Evolutionary conservation across 2,113 vertebrate species (phyloP), one percentile per base, ranked within the genome.

Genomic region (Clinocottus analis): DNA sequence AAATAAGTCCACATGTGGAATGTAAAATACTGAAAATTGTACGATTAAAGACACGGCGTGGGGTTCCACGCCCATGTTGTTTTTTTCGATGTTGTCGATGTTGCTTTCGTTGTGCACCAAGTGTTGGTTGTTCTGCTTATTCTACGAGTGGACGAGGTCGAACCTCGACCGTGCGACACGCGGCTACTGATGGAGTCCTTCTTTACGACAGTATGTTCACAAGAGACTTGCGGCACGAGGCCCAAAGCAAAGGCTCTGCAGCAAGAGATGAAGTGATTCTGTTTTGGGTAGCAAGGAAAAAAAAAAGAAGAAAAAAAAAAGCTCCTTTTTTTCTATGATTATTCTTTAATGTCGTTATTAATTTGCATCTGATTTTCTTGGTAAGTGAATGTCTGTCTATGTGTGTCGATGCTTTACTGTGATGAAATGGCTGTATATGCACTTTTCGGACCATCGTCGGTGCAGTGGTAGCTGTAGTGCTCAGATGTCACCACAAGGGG

Each of bases 1-100:
- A 55, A 27, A 85, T 77, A 78, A 85, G 86, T 92, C 88, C 80
- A 84, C 69, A 83, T n/a, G 90, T 91, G 90, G 91, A 93, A 94
- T 94, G 93, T 94, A 91, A 91, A 88, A 86, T 91, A 89, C 77
- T 68, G 82, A 89, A 87, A 86, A 87, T 72, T 80, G 83, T 91
- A 87, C 51, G 23, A 89, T 55, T 84, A 83, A 89, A 85, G 85
- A 83, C 83, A 79, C 81, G 17, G 51, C 75, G 85, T 88, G 83
- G 84, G 82, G 84, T 82, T 87, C 51, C 75, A 82, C 85, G 77
- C 63, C 84, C 31, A 39, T 80, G 64, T 84, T 85, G 61, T 87
- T 85, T 78, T 85, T 78, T 27, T 23, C 53, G 70, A 74, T 90
- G 79, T 89, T 90, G 79, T 89, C 72, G 86, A 72, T 65, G 77